These are phyloP conservation scores for Zoanthus sociatus DNA, from an alignment of 92 coral and sea anemone genomes.

Conservation along the genomic window DNA sequence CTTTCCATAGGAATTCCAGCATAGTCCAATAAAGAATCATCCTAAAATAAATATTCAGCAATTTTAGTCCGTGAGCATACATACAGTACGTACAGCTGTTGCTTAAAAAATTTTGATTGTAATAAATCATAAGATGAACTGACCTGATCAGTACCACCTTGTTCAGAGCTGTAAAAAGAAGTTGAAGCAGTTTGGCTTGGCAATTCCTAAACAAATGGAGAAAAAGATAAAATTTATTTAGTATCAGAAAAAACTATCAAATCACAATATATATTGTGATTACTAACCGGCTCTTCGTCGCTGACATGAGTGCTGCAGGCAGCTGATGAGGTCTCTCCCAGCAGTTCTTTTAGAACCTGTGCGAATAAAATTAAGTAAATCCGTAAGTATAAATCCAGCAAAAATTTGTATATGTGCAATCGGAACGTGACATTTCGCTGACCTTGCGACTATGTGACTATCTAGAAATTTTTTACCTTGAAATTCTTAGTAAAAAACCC, in stretches of 20 bases:
- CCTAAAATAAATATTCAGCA: conserved; percentile 33
- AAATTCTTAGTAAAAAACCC: not conserved
- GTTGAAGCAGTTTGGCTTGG: not conserved
- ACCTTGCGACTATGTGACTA: not conserved
- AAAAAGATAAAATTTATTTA: not conserved
- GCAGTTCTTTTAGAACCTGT: conserved; percentile 35
- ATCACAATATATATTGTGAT: not conserved
- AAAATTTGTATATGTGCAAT: not conserved
- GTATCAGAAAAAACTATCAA: not conserved
- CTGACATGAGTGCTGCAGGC: conserved; percentile 37
- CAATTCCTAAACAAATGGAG: not conserved
- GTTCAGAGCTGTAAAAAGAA: not conserved
- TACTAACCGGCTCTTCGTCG: conserved; percentile 14
- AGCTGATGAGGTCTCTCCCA: conserved; percentile 32
- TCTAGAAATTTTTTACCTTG: not conserved
- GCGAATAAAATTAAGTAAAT: not conserved
- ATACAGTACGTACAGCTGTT: conserved; percentile 9
- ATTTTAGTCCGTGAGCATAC: conserved; percentile 33
- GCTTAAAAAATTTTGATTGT: conserved; percentile 1
- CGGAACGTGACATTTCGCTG: not conserved
- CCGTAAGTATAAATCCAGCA: not conserved
- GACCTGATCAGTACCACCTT: not conserved
- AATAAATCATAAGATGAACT: conserved; percentile 5
- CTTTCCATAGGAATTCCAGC: conserved; percentile 5
- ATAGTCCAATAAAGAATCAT: conserved; percentile 18